phyloP scores from a whole-genome alignment of 2,888 invertebrate genomes.

The Ceramica pisi region DNA sequence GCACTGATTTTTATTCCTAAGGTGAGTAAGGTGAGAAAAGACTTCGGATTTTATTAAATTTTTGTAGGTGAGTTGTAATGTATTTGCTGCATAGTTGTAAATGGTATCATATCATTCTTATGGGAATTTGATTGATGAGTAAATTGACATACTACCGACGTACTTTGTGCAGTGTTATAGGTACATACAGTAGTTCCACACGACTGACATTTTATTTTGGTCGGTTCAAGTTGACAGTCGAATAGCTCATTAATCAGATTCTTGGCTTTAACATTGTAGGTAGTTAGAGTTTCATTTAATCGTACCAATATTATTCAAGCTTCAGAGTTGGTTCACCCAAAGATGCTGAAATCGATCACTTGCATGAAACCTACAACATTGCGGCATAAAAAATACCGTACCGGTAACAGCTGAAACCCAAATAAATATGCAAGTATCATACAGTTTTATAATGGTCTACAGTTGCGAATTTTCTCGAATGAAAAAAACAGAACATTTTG shows the following conservation, averaged over 20 bases:
- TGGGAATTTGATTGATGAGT: slow-evolving; percentile 6
- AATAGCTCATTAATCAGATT: not conserved
- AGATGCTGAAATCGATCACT: not conserved
- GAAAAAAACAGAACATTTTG: slow-evolving; percentile 12
- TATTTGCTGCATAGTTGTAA: slow-evolving; percentile 8
- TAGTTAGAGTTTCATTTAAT: slow-evolving; percentile 14
- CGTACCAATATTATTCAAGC: not conserved
- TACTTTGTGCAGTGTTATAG: not conserved
- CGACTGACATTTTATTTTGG: too few relatives aligned
- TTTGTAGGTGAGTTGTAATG: slow-evolving; percentile 2
- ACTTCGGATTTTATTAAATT: slow-evolving; percentile 3
- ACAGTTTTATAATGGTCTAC: not conserved
- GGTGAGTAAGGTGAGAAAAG: slow-evolving; percentile 87
- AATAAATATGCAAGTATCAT: slow-evolving; percentile 20
- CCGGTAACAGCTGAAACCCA: slow-evolving; percentile 12
- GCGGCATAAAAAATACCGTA: not conserved
- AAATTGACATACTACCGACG: not conserved
- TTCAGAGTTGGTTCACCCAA: not conserved
- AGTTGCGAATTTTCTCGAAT: not conserved
- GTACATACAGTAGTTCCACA: not conserved
- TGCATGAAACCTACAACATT: slow-evolving; percentile 1
- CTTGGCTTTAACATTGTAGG: not conserved
- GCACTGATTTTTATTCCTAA: slow-evolving; percentile 99
- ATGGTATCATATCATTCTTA: slow-evolving; percentile 10
- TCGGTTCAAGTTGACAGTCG: not conserved